phyloP scores from a whole-genome alignment of 2,113 vertebrate species.

The Myrmecobius fasciatus region DNA sequence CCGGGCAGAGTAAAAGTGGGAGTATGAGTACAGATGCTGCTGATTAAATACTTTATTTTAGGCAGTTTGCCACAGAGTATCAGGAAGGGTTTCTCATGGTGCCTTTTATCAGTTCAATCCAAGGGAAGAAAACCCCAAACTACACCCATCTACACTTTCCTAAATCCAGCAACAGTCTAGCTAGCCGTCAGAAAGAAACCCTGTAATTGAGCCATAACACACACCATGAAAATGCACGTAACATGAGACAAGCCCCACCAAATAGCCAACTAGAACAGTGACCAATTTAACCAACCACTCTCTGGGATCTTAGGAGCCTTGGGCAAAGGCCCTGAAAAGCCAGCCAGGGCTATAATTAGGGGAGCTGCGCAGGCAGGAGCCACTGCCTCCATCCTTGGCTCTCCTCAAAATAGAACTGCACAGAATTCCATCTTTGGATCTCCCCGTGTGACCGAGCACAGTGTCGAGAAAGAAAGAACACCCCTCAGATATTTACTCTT shows the following conservation, averaged over 20 bases:
- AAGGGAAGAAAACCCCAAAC: not conserved
- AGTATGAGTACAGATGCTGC: not conserved
- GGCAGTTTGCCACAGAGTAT: not conserved
- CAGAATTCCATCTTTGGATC: not conserved
- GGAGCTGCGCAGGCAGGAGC: too few relatives aligned
- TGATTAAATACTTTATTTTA: not conserved
- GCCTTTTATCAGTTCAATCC: not conserved
- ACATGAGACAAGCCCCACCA: not conserved
- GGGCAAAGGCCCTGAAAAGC: not conserved
- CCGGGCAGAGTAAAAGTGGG: not conserved
- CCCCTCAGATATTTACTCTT: not conserved
- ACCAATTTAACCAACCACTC: not conserved
- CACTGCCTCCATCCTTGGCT: not conserved
- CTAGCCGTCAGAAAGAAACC: not conserved
- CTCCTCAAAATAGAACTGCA: not conserved
- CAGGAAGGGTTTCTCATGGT: not conserved
- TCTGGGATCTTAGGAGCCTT: not conserved
- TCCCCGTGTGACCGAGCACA: too few relatives aligned
- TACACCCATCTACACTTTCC: not conserved
- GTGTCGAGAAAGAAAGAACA: not conserved
- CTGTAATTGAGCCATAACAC: not conserved
- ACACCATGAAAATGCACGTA: not conserved
- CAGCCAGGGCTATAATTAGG: not conserved
- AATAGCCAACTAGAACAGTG: not conserved
- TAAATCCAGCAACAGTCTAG: not conserved